These are phyloP conservation scores for Mormyrus proboscirostris DNA, from an alignment of 2,797 vertebrate genomes.

Conservation along the genomic window DNA sequence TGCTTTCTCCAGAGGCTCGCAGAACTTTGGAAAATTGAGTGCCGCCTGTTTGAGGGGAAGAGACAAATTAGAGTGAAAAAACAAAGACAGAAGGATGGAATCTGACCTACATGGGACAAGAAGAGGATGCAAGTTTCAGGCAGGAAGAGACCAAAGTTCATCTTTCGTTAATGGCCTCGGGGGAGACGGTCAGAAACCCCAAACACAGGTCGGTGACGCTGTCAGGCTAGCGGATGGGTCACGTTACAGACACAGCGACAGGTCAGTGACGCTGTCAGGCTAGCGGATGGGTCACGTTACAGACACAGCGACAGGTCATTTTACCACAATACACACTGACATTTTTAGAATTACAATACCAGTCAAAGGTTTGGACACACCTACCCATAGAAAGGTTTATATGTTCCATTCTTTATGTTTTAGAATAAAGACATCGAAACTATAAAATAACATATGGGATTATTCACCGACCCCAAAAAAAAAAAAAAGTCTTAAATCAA, in stretches of 20 bases:
- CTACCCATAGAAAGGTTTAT: background rate
- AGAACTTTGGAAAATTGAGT: constrained; percentile 91
- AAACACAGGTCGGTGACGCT: background rate
- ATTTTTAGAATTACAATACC: background rate
- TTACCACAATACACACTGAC: background rate
- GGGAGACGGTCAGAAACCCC: background rate
- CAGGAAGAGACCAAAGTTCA: background rate
- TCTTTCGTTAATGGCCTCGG: background rate
- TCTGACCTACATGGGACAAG: background rate
- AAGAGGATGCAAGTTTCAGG: background rate
- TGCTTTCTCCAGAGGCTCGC: constrained; percentile 81
- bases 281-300: background rate
- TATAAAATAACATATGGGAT: background rate
- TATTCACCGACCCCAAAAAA: background rate
- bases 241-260: background rate
- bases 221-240: background rate
- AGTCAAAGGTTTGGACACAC: background rate
- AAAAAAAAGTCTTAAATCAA: background rate
- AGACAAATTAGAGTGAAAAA: background rate
- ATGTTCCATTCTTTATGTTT: background rate
- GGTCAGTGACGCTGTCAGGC: background rate
- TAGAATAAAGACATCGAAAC: background rate
- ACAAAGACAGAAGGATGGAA: background rate
- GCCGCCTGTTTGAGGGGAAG: constrained; percentile 67
- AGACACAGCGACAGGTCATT: background rate